Conservation (phyloP, 2,113 vertebrate species). For the Phasianus colchicus region DNA sequence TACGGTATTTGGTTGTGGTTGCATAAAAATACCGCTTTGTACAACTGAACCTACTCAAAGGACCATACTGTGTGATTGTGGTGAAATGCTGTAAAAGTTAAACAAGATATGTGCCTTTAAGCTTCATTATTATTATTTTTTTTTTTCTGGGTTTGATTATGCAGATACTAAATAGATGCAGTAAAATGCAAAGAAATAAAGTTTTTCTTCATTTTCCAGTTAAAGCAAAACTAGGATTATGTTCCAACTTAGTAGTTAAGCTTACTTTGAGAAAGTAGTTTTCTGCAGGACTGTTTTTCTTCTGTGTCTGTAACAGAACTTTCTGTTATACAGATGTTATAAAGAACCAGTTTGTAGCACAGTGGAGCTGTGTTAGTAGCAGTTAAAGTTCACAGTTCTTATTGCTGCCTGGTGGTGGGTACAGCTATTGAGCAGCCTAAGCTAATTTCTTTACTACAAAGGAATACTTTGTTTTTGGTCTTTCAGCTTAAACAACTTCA, state of each 20-base stretch:
- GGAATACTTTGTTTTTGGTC: not conserved
- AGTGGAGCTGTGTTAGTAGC: not conserved
- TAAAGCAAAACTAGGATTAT: not conserved
- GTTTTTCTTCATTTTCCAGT: not conserved
- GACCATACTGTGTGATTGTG: not conserved
- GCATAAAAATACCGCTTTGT: not conserved
- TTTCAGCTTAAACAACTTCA: not conserved
- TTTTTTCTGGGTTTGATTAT: not conserved
- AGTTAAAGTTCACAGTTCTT: not conserved
- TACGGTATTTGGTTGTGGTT: not conserved
- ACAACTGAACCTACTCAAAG: not conserved
- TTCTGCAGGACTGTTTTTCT: not conserved
- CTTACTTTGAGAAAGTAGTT: not conserved
- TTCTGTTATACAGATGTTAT: not conserved
- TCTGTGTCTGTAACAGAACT: not conserved
- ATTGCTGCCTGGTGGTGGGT: not conserved
- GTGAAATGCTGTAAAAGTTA: not conserved
- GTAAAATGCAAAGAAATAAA: not conserved
- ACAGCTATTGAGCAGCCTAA: not conserved
- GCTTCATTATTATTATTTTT: not conserved
- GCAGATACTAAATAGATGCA: not conserved
- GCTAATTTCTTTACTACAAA: not conserved
- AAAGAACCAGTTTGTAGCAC: not conserved
- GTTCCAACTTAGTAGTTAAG: not conserved
- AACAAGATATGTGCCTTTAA: not conserved